A percentile compares a stretch with the other conserved stretches of the same genome.
These are phyloP conservation scores for Pollenia labialis DNA, from an alignment of 2,888 invertebrate genomes.

Conservation along the genomic window DNA sequence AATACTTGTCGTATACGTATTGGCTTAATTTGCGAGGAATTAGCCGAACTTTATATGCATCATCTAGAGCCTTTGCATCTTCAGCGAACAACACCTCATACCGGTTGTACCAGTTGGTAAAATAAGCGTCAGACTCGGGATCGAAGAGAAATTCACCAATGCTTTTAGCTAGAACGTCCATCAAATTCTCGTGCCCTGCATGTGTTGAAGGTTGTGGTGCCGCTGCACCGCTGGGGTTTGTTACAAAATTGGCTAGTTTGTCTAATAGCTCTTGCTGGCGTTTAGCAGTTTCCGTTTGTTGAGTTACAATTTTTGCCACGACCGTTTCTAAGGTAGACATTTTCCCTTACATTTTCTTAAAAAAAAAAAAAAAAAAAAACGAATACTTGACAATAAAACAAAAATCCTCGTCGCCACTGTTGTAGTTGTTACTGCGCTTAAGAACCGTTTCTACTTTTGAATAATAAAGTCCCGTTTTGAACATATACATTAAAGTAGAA, in stretches of 20 bases:
- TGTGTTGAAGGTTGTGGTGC: conserved; percentile 15
- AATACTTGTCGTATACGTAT: neutral
- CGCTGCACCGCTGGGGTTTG: neutral
- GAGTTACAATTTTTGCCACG: neutral
- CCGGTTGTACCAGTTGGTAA: conserved; percentile 35
- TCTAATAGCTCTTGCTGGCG: conserved; percentile 2
- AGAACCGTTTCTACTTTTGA: too few species aligned
- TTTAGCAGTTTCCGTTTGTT: neutral
- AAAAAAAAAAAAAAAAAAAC: too few species aligned
- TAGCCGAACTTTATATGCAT: neutral
- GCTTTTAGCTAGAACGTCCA: conserved; percentile 18
- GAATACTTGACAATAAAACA: neutral
- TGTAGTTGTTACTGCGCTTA: neutral
- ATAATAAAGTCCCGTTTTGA: too few species aligned
- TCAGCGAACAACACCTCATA: conserved; percentile 13
- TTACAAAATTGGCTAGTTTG: neutral
- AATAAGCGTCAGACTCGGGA: conserved; percentile 6
- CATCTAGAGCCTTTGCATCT: conserved; percentile 24
- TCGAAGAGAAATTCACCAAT: conserved; percentile 25
- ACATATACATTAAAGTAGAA: too few species aligned
- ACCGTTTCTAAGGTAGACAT: neutral
- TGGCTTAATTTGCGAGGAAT: conserved; percentile 19
- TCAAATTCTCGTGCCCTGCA: neutral
- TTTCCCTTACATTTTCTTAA: too few species aligned
- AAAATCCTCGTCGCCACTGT: conserved; percentile 35